Evolutionary conservation across 2,888 invertebrate genomes (phyloP), one percentile per base, ranked within the genome.

Genomic region (Meliscaeva auricollis): DNA sequence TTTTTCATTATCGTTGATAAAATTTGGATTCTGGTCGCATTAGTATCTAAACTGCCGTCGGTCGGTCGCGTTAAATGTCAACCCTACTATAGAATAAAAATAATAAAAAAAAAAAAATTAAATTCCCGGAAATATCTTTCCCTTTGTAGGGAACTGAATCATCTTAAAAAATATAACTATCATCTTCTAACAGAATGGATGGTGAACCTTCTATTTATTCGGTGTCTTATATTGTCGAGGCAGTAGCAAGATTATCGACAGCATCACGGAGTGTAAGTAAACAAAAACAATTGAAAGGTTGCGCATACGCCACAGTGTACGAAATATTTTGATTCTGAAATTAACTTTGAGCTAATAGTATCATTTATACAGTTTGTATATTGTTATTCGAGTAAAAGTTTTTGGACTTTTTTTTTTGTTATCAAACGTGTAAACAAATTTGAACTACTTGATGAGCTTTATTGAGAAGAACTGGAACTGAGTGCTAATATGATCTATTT

Each of bases 161-260:
- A 38, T 35, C 44, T n/a, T 26, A 26, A 26, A 26, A 4, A 26
- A 26, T 26, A 26, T 26, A 32, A 5, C 22, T 58, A 9, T 13
- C 22, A 32, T 52, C 44, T n/a, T 17, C 26, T 17, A 2, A 20
- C 22, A 78, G 13, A 46, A 84, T 84, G 84, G 66, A 80, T 3
- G 32, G 30, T 15, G 80, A 84, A 41, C 80, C 80, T 11, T 66
- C 75, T 62, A 15, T 84, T 54, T 84, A 76, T 20, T 84, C 84
- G 2, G 75, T 84, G 38, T 84, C 84, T 48, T 84, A 80, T 66
- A 54, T 80, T 41, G 58, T 84, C 13, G 84, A 84, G 22, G 66
- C 80, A 56, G 60, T 80, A 22, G 8, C 75, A 5, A 60, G 66
- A 60, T 41, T 69, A 26, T 79, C 83, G 50, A 50, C 46, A 7